Base-by-base conservation (phyloP, 2,797 vertebrate genomes). In the Scleropages formosus region DNA sequence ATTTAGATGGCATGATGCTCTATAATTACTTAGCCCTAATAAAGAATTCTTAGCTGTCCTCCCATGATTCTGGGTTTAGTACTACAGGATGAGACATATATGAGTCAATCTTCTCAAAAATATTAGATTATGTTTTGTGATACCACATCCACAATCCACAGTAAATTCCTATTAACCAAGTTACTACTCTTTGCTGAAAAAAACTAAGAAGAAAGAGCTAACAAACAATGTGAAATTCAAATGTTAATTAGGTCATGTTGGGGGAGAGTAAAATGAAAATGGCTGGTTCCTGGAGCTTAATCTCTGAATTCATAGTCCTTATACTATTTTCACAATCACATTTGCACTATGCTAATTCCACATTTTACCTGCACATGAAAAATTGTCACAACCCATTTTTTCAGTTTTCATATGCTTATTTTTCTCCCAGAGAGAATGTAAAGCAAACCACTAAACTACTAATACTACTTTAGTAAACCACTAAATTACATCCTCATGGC, bases 21-120 rank as follows among this genome's bases (percentile, higher is more conserved):
- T 95, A 96, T 94, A 95, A 96, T 95, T 95, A 96, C 94, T 94
- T 88, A 87, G 91, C 94, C 92, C 92, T 91, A 94, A 93, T 93
- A 95, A 95, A 94, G 93, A 93, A 94, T 93, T 92, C 93, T 93
- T 89, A 93, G 93, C 89, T 88, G 80, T 93, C 94, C 91, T 94
- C 92, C 89, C 85, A 89, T 92, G 92, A 92, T 92, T 92, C 92
- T 91, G 94, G 94, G 94, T 93, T 88, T 87, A 84, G 90, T 78
- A 81, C 82, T 83, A 79, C 82, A 80, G 83, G 59, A 69, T 47
- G 12, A 90, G 88, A 89, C 88, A 51, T 86, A 83, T 88, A 90
- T 90, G 91, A 88, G 90, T 86, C 77, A 80, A 83, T 87, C 90
- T 89, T 86, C 87, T 91, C 89, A 89, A 90, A 58, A 91, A 89